Percentiles rank a stretch among this genome's conserved stretches.
phyloP scores from a whole-genome alignment of 2,888 invertebrate genomes.

The Drosophila cognata region DNA sequence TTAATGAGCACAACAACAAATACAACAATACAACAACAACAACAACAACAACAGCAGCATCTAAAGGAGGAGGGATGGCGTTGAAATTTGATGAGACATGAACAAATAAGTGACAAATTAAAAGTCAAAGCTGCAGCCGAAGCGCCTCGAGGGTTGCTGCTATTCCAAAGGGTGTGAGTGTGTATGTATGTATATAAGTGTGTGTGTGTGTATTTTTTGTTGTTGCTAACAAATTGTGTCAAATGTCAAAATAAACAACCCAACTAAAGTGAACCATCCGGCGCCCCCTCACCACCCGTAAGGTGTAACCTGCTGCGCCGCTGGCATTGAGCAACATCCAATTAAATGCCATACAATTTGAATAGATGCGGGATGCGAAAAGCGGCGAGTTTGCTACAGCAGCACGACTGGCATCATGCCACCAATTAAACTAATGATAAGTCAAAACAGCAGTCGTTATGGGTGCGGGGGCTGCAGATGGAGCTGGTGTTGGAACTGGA shows the following conservation, averaged over 20 bases:
- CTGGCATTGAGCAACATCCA: constrained; percentile 69
- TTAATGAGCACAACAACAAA: constrained; percentile 66
- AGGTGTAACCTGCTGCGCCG: constrained; percentile 62
- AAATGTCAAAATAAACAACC: constrained; percentile 75
- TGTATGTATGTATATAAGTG: not conserved
- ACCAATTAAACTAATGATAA: constrained; percentile 84
- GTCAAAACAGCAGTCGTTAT: constrained; percentile 65
- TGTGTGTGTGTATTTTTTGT: constrained; percentile 43
- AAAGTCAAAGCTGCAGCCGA: constrained; percentile 62
- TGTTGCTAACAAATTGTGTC: constrained; percentile 71
- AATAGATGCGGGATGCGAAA: not conserved
- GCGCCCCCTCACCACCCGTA: not conserved
- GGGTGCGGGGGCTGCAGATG: not conserved
- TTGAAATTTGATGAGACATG: constrained; percentile 75
- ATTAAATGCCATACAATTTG: constrained; percentile 65
- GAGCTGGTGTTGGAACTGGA: not conserved
- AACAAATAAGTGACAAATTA: constrained; percentile 80
- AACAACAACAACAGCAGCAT: constrained; percentile 10
- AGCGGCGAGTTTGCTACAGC: not conserved
- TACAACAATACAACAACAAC: constrained; percentile 34
- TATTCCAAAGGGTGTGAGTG: not conserved
- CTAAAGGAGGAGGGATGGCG: constrained; percentile 1
- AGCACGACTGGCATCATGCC: constrained; percentile 74
- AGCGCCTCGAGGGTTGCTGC: constrained; percentile 20
- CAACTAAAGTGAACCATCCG: constrained; percentile 34